Percentiles rank a stretch among this genome's conserved stretches.
These are phyloP conservation scores for Clytia hemisphaerica DNA, from an alignment of 30 jellyfish, hydroid and myxozoan genomes.

Conservation along the genomic window DNA sequence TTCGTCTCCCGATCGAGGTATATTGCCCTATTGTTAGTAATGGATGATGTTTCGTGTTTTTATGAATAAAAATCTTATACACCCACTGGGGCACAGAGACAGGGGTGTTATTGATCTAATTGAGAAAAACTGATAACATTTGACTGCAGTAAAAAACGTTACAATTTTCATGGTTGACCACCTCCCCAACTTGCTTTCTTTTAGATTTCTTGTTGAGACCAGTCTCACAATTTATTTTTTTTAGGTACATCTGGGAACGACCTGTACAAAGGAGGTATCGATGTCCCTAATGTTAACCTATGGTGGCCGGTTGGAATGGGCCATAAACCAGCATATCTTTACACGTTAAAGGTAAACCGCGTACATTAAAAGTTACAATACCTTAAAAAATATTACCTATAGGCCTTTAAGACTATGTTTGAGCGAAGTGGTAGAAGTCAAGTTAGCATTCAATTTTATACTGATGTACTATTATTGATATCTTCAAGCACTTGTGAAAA, in stretches of 20 bases:
- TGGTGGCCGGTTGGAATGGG: slow-evolving; percentile 99
- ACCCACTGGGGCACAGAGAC: no score
- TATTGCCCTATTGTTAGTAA: no score
- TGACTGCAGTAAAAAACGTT: background rate
- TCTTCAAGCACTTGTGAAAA: no score
- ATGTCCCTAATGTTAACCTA: slow-evolving; percentile 53
- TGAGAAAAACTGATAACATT: background rate
- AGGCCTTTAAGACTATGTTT: background rate
- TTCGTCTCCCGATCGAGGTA: no score
- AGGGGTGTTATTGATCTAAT: no score
- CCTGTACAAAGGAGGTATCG: slow-evolving; percentile 46
- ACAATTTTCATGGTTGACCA: background rate
- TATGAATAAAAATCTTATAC: no score
- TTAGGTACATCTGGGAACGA: slow-evolving; percentile 43
- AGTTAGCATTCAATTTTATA: background rate
- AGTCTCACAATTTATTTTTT: background rate
- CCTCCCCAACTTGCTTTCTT: background rate
- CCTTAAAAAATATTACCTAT: background rate
- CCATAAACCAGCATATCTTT: slow-evolving; percentile 78
- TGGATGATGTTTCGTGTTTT: no score
- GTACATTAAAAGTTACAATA: background rate
- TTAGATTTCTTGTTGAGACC: no score
- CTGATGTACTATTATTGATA: no score
- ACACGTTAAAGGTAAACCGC: slow-evolving; percentile 59
- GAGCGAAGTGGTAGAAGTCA: background rate